Evolutionary conservation across 2,113 vertebrate species (phyloP).

Genomic region (Suricata suricatta): DNA sequence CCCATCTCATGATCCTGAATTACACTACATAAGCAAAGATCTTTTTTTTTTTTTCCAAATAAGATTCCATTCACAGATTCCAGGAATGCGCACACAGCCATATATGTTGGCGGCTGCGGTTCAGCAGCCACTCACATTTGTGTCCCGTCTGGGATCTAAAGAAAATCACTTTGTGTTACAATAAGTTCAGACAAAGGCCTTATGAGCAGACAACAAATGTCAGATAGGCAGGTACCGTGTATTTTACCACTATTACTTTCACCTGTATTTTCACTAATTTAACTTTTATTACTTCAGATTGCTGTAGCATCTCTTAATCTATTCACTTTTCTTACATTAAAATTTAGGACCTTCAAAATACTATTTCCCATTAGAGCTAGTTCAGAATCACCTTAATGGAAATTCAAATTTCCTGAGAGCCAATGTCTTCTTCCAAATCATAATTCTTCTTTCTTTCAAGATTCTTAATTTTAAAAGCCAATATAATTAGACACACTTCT

Average conservation of each 20-base stretch:
- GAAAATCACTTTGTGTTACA: not conserved
- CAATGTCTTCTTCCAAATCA: conserved; percentile 50
- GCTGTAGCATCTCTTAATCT: not conserved
- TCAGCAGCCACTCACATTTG: not conserved
- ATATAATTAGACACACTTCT: conserved; percentile 70
- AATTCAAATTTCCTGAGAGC: conserved; percentile 54
- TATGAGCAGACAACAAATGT: too few relatives aligned
- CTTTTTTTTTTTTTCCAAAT: not conserved
- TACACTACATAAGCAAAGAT: not conserved
- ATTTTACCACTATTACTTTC: not conserved
- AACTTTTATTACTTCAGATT: not conserved
- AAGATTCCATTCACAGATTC: too few relatives aligned
- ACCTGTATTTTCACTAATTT: not conserved
- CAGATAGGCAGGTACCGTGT: too few relatives aligned
- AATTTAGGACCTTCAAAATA: conserved; percentile 52
- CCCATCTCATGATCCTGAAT: not conserved
- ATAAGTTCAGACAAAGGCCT: not conserved
- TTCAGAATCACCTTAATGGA: conserved; percentile 60
- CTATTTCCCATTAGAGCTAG: conserved; percentile 25
- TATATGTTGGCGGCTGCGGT: not conserved
- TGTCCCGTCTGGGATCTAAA: not conserved
- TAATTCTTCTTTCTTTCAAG: conserved; percentile 56
- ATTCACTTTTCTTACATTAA: not conserved
- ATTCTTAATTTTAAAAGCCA: conserved; percentile 67
- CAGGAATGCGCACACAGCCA: not conserved